phyloP scores from a whole-genome alignment of 2,113 vertebrate species.

The Lophius piscatorius region DNA sequence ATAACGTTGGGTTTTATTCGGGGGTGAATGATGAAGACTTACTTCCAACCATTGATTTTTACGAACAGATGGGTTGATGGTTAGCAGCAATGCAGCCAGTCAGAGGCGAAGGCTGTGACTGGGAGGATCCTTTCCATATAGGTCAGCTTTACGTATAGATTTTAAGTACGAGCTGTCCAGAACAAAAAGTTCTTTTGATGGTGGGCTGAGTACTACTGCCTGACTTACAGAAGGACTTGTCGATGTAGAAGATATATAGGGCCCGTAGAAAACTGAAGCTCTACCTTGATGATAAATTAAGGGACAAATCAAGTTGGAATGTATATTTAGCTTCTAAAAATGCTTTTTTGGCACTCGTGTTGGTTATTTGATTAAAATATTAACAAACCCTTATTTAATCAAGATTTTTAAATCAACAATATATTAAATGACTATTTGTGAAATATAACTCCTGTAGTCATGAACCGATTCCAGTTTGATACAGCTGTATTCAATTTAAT shows the following conservation, averaged over 20 bases:
- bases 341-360: neutral
- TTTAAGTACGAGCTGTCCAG: conserved; percentile 2
- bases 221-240: neutral
- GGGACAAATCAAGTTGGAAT: neutral
- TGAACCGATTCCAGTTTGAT: too few relatives aligned
- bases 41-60: conserved; percentile 71
- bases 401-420: neutral
- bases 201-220: neutral
- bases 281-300: neutral
- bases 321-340: neutral
- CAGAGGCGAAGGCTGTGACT: conserved; percentile 32
- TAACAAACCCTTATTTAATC: neutral
- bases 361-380: neutral
- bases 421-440: neutral
- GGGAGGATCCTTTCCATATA: conserved; percentile 18
- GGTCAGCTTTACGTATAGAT: conserved; percentile 23
- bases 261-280: neutral
- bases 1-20: conserved; percentile 68
- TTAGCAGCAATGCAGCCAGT: conserved; percentile 50
- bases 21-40: conserved; percentile 68
- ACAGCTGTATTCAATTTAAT: too few relatives aligned
- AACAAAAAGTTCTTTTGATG: conserved; percentile 13
- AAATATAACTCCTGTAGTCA: too few relatives aligned
- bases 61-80: conserved; percentile 63
- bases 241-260: neutral